Base-by-base conservation (phyloP, 1,140 invertebrate genomes). In the Drosophila setifemur region DNA sequence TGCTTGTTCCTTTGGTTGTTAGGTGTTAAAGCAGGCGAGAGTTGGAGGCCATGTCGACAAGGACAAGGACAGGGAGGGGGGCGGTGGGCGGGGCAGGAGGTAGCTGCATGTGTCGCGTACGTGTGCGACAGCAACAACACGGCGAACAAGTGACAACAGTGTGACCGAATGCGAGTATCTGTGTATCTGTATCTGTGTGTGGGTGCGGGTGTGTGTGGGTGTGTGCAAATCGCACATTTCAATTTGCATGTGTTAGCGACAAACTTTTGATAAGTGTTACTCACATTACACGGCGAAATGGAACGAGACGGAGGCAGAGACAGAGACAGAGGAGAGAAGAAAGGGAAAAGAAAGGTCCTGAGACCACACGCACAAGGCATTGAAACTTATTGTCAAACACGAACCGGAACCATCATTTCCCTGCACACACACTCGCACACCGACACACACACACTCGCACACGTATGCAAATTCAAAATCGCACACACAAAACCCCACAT, bases 191-290 rank as follows among this genome's bases (percentile, higher is more conserved):
- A 25, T 35, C 29, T 42, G 37, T 52, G 67, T 28, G 42, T 37
- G 35, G 49, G 58, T 21, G 53, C 23, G 7, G 19, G 43, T 48
- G 54, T 44, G 11, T 55, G 40, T 48, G 37, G 23, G 33, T 4
- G 12, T 40, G 49, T 55, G 61, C 70, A 77, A 83, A 83, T 78
- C 69, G 60, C 74, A 78, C 79, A 83, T 83, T 79, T 85, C 81
- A 86, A 85, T 85, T 85, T 85, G 81, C 81, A 86, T 85, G 79
- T 85, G 81, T 68, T 85, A 72, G 81, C 81, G 70, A 69, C 81
- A 85, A 85, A 85, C 81, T 85, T 85, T 85, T 86, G 75, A 86
- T 86, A 86, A 86, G 81, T 85, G 81, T 85, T 86, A 72, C 81
- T 86, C 67, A 57, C 73, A 75, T 86, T 75, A 85, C 81, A 72